These are phyloP conservation scores for Aselliscus stoliczkanus DNA, from an alignment of 2,797 vertebrate genomes.

Conservation along the genomic window DNA sequence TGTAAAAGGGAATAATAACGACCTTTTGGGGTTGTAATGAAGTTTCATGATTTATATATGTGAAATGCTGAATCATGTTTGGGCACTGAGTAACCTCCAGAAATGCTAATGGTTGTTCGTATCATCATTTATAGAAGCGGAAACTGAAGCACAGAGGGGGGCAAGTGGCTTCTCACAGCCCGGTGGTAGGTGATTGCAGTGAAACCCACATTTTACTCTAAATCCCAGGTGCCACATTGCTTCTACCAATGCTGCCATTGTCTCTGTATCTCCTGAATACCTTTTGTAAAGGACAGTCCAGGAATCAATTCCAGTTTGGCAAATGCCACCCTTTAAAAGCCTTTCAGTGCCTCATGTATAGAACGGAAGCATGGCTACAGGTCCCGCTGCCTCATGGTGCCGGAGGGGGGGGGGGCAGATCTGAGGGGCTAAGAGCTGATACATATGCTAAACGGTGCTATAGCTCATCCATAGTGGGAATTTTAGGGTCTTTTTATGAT, in stretches of 20 bases:
- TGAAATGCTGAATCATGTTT: neutral
- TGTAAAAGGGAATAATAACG: neutral
- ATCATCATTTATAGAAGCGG: neutral
- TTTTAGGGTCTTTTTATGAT: neutral
- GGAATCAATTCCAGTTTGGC: neutral
- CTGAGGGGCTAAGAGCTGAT: neutral
- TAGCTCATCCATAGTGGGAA: neutral
- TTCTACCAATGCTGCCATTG: neutral
- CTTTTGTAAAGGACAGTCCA: neutral
- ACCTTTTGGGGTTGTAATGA: neutral
- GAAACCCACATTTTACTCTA: neutral
- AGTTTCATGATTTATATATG: neutral
- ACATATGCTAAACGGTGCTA: fast-evolving
- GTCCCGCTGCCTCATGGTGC: neutral
- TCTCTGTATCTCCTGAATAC: neutral
- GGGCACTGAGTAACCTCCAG: neutral
- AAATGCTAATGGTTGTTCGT: neutral
- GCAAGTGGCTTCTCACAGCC: neutral
- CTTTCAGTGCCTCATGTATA: neutral
- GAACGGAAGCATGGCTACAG: neutral
- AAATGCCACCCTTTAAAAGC: neutral
- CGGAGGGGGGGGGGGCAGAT: neutral
- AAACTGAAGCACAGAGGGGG: neutral
- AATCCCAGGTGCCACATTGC: neutral
- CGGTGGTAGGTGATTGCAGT: too few relatives aligned